Conservation (phyloP, 2,888 invertebrate genomes). For the Hylaea fasciaria region DNA sequence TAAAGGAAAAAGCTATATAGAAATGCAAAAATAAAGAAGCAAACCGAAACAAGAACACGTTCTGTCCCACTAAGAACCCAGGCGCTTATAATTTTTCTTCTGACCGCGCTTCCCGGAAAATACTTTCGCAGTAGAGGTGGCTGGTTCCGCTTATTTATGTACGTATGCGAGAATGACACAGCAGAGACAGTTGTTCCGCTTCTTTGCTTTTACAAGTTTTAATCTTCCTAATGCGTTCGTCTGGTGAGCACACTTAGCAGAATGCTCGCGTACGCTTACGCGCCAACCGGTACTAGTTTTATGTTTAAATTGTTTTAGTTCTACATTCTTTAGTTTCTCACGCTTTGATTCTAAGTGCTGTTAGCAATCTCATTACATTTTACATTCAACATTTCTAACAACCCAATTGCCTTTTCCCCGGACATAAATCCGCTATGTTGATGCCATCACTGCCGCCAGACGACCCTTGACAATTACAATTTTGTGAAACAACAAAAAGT, state of each 20-base stretch:
- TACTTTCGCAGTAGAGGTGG: conserved; percentile 30
- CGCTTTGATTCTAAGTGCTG: background rate
- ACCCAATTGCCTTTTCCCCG: conserved; percentile 12
- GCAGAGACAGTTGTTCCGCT: conserved; percentile 59
- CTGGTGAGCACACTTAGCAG: conserved; percentile 66
- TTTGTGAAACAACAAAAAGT: conserved; percentile 28
- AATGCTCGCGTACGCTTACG: conserved; percentile 63
- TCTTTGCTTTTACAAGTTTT: conserved; percentile 79
- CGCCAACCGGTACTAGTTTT: conserved; percentile 53
- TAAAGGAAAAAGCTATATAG: conserved; percentile 28
- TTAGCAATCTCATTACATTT: conserved; percentile 19
- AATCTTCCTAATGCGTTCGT: conserved; percentile 81
- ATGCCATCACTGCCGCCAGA: conserved; percentile 8
- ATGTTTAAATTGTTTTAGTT: conserved; percentile 40
- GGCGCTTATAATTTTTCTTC: conserved; percentile 43
- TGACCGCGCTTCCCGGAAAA: conserved; percentile 41
- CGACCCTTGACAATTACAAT: conserved; percentile 22
- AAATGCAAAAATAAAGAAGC: conserved; percentile 32
- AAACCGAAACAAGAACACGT: conserved; percentile 27
- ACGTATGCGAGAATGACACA: conserved; percentile 47
- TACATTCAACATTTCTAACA: conserved; percentile 13
- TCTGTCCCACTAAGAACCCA: conserved; percentile 34
- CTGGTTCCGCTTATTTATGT: conserved; percentile 44
- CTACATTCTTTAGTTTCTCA: conserved; percentile 23
- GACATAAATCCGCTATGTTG: conserved; percentile 20